These are phyloP conservation scores for Coelogynopora nodosa DNA, from an alignment of 2,888 invertebrate genomes.

Conservation along the genomic window DNA sequence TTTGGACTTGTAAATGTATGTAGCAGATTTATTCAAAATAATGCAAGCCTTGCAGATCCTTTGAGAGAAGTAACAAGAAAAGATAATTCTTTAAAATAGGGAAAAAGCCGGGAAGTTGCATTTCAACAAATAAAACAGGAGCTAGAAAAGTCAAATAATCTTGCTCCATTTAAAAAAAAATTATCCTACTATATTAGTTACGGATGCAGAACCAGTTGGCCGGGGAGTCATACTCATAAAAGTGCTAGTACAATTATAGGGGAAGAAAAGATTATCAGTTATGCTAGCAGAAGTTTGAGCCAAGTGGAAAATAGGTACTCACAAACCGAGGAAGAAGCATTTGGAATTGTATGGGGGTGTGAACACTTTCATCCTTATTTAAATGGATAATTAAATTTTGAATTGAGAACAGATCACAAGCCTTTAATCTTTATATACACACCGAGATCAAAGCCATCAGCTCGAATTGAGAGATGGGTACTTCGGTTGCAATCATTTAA, in stretches of 20 bases:
- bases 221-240: slow-evolving; percentile 43
- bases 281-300: not conserved
- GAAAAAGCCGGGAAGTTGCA: not conserved
- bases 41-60: not conserved
- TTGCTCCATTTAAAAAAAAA: not conserved
- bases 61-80: not conserved
- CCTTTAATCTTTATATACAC: slow-evolving; percentile 48
- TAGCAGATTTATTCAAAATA: not conserved
- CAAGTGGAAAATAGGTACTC: slow-evolving; percentile 43
- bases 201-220: slow-evolving; percentile 41
- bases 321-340: slow-evolving; percentile 44
- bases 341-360: slow-evolving; percentile 42
- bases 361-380: slow-evolving; percentile 46
- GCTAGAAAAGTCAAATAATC: not conserved
- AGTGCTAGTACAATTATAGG: slow-evolving; percentile 33
- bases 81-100: not conserved
- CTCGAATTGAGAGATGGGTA: slow-evolving; percentile 51
- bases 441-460: slow-evolving; percentile 48
- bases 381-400: slow-evolving; percentile 40
- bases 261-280: not conserved
- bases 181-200: not conserved
- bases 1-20: not conserved
- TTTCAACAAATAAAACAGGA: not conserved
- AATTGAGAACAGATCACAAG: slow-evolving; percentile 48
- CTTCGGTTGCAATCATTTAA: slow-evolving; percentile 49